Percentiles rank a stretch among this genome's conserved stretches.
Conservation (phyloP, 2,113 vertebrate genomes). For the Ictidomys tridecemlineatus region DNA sequence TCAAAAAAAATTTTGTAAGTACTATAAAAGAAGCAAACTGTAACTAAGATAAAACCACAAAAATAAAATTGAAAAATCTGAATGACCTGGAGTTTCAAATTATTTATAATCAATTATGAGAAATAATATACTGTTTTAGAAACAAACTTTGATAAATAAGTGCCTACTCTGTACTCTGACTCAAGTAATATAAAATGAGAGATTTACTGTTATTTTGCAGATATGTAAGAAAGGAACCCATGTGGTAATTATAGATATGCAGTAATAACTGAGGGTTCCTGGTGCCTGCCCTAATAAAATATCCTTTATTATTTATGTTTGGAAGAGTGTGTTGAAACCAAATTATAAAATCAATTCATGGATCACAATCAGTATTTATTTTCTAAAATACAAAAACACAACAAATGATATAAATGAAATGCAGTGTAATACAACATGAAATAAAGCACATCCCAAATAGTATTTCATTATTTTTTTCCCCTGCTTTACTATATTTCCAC, state of each 20-base stretch:
- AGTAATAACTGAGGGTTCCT: not conserved
- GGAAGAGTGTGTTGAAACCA: not conserved
- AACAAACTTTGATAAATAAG: not conserved
- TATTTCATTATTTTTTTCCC: not conserved
- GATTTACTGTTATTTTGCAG: not conserved
- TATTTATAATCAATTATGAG: not conserved
- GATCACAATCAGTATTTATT: not conserved
- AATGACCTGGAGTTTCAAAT: not conserved
- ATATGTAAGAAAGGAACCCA: not conserved
- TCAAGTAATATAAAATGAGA: not conserved
- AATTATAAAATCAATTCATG: conserved; percentile 20
- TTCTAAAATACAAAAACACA: not conserved
- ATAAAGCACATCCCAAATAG: not conserved
- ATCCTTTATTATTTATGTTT: not conserved
- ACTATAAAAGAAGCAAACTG: not conserved
- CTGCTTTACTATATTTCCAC: not conserved
- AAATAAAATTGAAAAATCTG: not conserved
- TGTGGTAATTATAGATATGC: not conserved
- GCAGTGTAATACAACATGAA: not conserved
- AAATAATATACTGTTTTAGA: not conserved
- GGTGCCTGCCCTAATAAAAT: not conserved
- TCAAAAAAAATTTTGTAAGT: not conserved
- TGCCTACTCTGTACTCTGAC: not conserved
- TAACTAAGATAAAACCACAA: not conserved
- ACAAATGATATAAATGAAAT: not conserved